Percentiles rank a stretch among this genome's conserved stretches.
These are phyloP conservation scores for Lottia gigantea DNA, from an alignment of 2,888 invertebrate genomes.

Conservation along the genomic window DNA sequence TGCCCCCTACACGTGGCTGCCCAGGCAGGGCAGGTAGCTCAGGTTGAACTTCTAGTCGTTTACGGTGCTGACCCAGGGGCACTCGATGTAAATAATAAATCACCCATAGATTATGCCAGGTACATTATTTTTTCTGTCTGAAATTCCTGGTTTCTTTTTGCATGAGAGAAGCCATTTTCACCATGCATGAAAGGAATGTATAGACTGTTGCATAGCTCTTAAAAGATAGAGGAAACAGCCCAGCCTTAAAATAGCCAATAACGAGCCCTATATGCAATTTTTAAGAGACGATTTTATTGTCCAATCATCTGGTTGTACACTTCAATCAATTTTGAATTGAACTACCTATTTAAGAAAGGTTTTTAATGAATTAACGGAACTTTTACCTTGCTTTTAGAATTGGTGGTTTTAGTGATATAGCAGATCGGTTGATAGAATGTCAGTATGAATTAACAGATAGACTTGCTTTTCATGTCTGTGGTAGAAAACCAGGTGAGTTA, in stretches of 20 bases:
- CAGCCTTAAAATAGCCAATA: too few relatives aligned
- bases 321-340: too few relatives aligned
- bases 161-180: too few relatives aligned
- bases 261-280: too few relatives aligned
- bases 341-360: too few relatives aligned
- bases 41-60: conserved; percentile 89
- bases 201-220: too few relatives aligned
- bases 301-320: too few relatives aligned
- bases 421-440: conserved; percentile 84
- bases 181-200: too few relatives aligned
- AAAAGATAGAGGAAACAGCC: too few relatives aligned
- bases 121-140: conserved; percentile 31
- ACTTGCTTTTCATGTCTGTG: conserved; percentile 88
- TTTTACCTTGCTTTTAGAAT: conserved; percentile 49
- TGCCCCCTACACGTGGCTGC: conserved; percentile 94
- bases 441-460: conserved; percentile 96
- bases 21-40: conserved; percentile 88
- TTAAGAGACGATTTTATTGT: too few relatives aligned
- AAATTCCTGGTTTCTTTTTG: too few relatives aligned
- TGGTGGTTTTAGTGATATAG: conserved; percentile 83
- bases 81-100: conserved; percentile 74
- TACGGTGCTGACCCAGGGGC: conserved; percentile 94
- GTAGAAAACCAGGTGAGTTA: conserved; percentile 77
- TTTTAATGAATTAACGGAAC: too few relatives aligned
- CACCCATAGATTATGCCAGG: conserved; percentile 69